Evolutionary conservation across 2,888 invertebrate genomes (phyloP), one percentile per base, ranked within the genome.

Genomic region (Sussaba pulchella): DNA sequence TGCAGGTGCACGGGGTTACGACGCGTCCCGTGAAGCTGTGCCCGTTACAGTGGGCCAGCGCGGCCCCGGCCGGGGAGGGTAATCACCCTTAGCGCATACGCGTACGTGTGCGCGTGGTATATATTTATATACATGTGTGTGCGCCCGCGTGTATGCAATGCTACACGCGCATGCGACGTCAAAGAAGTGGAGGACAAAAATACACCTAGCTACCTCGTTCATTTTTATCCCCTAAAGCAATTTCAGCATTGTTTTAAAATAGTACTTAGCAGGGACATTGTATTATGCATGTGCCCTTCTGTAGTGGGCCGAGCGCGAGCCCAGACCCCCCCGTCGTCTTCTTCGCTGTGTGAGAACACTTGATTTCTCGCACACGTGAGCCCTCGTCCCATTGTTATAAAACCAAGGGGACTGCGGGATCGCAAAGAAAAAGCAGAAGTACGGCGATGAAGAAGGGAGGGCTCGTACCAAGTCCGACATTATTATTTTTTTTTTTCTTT

Each of bases 161-260:
- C 67, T 31, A 52, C 26, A 39, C 52, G 54, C 45, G 63, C 61
- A 76, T 61, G 43, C 59, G 78, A 71, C 86, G 88, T 74, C 89
- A 88, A 89, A 90, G 90, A 88, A 88, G 88, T 87, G 87, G 88
- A 89, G 88, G 90, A 90, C 90, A 91, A 91, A 91, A 92, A 91
- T 91, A 92, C 89, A 91, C 91, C 91, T 91, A 90, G 89, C 91
- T 89, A 90, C 91, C 91, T 91, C 91, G 91, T 91, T 92, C 92
- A 92, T 92, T 92, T 92, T 92, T 92, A 92, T 92, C 92, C 92
- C 92, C 92, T 92, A 92, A 92, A 92, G 92, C 92, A 92, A 92
- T 92, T 92, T 92, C 91, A 92, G 92, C 92, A 92, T 92, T 92
- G 92, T 92, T 92, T 92, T 92, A 92, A 92, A 92, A 92, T 92